A percentile compares a stretch with the other conserved stretches of the same genome.
phyloP scores from a whole-genome alignment of 2,797 vertebrate species.

The Garrulus glandarius region DNA sequence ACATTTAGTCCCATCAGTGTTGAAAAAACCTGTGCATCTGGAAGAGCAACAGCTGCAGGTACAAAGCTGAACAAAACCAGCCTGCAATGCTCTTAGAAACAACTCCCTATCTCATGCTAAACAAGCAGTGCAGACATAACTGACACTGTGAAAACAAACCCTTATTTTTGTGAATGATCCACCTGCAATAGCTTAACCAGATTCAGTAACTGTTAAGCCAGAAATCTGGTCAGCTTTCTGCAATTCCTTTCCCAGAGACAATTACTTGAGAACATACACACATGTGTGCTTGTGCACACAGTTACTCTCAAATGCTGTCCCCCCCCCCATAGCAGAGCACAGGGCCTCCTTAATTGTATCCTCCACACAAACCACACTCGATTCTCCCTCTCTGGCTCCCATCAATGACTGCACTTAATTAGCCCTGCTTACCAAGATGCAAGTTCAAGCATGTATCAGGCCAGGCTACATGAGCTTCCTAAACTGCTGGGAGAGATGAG shows the following conservation, averaged over 20 bases:
- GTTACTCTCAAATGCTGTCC: background rate
- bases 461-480: background rate
- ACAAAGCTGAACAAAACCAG: background rate
- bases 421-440: background rate
- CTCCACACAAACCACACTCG: background rate
- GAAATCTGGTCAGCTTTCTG: background rate
- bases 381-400: background rate
- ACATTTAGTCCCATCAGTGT: background rate
- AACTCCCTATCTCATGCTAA: background rate
- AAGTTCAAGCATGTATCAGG: background rate
- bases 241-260: fast-evolving
- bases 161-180: background rate
- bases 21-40: background rate
- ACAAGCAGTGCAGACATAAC: background rate
- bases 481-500: background rate
- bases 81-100: background rate
- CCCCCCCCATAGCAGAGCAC: background rate
- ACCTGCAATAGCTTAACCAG: background rate
- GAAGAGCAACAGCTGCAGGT: background rate
- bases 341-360: background rate
- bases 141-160: background rate
- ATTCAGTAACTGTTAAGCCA: background rate
- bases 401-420: background rate
- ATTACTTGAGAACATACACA: fast-evolving
- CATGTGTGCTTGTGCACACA: fast-evolving